phyloP scores from a whole-genome alignment of 2,888 invertebrate genomes.

The Ectropis crepuscularia region DNA sequence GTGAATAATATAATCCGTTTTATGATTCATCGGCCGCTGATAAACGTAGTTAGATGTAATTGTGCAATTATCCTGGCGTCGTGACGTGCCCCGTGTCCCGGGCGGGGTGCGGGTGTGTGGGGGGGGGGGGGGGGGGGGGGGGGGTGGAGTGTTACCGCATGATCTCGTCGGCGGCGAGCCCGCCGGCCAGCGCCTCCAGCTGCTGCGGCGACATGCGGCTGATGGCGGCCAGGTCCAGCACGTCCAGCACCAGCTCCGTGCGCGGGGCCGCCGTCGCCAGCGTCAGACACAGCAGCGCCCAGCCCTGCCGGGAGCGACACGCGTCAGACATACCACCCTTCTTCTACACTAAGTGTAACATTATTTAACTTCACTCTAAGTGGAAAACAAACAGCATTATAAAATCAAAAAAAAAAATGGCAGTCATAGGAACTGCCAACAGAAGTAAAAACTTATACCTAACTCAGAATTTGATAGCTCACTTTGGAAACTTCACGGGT shows the following conservation, averaged over 20 bases:
- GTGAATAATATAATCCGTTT: too few relatives aligned
- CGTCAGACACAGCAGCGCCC: conserved; percentile 36
- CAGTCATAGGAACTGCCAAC: too few relatives aligned
- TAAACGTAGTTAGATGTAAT: too few relatives aligned
- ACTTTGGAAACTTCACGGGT: too few relatives aligned
- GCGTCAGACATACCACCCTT: conserved; percentile 61
- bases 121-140: too few relatives aligned
- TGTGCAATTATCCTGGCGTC: too few relatives aligned
- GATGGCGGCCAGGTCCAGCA: conserved; percentile 80
- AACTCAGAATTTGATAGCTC: too few relatives aligned
- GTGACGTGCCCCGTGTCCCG: background rate
- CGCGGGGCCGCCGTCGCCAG: conserved; percentile 57
- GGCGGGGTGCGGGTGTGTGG: background rate
- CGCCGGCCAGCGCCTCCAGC: conserved; percentile 75
- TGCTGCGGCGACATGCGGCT: conserved; percentile 80
- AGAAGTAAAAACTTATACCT: too few relatives aligned
- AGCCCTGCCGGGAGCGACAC: conserved; percentile 64
- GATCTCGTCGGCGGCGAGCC: conserved; percentile 78
- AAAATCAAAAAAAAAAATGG: too few relatives aligned
- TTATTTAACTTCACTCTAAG: too few relatives aligned
- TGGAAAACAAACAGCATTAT: too few relatives aligned
- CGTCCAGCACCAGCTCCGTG: conserved; percentile 65
- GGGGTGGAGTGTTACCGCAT: conserved; percentile 64
- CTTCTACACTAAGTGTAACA: background rate
- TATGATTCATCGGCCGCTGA: too few relatives aligned